These are phyloP conservation scores for Zaprionus ghesquierei DNA, from an alignment of 1,140 invertebrate species.

Conservation along the genomic window DNA sequence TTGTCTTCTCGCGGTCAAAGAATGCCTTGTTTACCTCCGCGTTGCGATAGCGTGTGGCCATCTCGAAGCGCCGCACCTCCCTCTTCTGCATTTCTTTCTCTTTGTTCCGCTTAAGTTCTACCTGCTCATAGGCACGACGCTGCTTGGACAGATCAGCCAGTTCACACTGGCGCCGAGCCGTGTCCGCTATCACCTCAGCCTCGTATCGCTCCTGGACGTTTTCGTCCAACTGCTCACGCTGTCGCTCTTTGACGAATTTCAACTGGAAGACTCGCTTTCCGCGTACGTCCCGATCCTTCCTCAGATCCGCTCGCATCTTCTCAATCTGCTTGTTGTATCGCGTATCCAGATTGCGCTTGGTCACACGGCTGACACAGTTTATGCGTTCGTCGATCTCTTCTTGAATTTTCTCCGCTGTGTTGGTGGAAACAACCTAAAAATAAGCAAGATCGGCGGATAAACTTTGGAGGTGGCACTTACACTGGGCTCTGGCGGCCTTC, in stretches of 20 bases:
- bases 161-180: slow-evolving; percentile 40
- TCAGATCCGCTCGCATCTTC: slow-evolving; percentile 7
- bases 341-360: slow-evolving; percentile 24
- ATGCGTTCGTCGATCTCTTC: slow-evolving; percentile 54
- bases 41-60: slow-evolving; percentile 11
- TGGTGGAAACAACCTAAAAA: too few relatives aligned
- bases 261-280: background rate
- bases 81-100: slow-evolving; percentile 22
- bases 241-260: slow-evolving; percentile 13
- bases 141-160: slow-evolving; percentile 18
- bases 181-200: slow-evolving; percentile 15
- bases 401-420: slow-evolving; percentile 51
- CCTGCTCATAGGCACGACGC: slow-evolving; percentile 42
- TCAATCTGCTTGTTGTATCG: slow-evolving; percentile 29
- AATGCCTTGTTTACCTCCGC: slow-evolving; percentile 35
- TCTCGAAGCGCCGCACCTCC: background rate
- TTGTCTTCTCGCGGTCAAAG: background rate
- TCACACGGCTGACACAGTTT: slow-evolving; percentile 47
- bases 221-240: background rate
- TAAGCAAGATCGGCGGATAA: background rate
- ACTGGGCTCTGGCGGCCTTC: slow-evolving; percentile 33
- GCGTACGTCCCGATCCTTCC: background rate
- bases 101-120: background rate
- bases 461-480: slow-evolving; percentile 25
- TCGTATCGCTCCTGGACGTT: slow-evolving; percentile 7